These are phyloP conservation scores for Neocrepidodera transversa DNA, from an alignment of 2,888 invertebrate genomes.

Conservation along the genomic window DNA sequence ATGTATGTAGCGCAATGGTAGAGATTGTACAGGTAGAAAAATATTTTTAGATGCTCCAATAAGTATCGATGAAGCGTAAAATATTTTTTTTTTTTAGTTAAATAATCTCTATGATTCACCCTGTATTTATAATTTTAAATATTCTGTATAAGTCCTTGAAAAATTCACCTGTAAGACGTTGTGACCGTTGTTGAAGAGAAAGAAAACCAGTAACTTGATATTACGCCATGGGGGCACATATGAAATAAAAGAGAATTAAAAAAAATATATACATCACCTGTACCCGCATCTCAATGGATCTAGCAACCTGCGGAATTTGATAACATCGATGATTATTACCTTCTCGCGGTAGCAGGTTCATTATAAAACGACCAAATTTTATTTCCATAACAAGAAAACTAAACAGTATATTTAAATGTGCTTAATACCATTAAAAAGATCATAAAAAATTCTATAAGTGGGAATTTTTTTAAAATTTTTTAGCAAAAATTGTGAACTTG, in stretches of 20 bases:
- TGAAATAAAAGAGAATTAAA: background rate
- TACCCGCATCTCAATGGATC: slow-evolving; percentile 9
- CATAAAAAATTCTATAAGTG: too few species aligned
- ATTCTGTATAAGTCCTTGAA: background rate
- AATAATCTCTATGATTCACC: too few species aligned
- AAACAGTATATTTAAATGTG: too few species aligned
- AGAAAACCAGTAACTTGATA: background rate
- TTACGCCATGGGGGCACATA: background rate
- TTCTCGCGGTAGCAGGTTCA: background rate
- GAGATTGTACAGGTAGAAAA: slow-evolving; percentile 20
- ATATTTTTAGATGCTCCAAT: too few species aligned
- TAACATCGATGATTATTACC: background rate
- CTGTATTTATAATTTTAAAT: too few species aligned
- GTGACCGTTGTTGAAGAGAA: background rate
- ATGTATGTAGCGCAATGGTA: slow-evolving; percentile 34
- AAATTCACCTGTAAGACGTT: background rate
- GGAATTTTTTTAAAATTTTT: too few species aligned
- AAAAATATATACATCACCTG: slow-evolving; percentile 7
- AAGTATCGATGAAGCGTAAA: too few species aligned
- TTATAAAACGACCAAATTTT: too few species aligned
- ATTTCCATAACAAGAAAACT: too few species aligned
- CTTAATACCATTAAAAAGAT: too few species aligned
- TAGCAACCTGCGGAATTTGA: slow-evolving; percentile 10
- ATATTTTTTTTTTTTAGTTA: too few species aligned
- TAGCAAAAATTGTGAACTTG: too few species aligned